Conservation (phyloP, 2,113 vertebrate genomes). For the Corythoichthys haematopterus region DNA sequence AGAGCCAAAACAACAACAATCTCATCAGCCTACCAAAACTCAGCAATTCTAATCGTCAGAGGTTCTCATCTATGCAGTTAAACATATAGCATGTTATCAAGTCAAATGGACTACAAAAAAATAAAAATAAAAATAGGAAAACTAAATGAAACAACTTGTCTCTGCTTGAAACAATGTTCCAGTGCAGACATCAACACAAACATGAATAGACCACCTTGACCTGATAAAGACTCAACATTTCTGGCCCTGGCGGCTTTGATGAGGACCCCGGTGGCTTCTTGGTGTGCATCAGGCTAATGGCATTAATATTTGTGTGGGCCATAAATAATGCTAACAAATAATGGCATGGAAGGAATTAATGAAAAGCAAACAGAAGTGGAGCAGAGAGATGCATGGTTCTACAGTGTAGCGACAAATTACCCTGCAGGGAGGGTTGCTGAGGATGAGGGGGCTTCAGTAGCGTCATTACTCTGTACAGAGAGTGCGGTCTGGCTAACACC, state of each 20-base stretch:
- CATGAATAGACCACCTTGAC: constrained; percentile 68
- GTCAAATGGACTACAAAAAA: constrained; percentile 10
- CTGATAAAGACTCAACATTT: constrained; percentile 65
- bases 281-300: constrained; percentile 74
- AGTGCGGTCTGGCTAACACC: constrained; percentile 67
- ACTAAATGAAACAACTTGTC: not conserved
- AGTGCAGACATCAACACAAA: constrained; percentile 25
- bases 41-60: not conserved
- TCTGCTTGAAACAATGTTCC: constrained; percentile 4
- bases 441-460: constrained; percentile 52
- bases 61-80: constrained; percentile 19
- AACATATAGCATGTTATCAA: constrained; percentile 21
- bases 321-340: constrained; percentile 88
- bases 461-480: constrained; percentile 69
- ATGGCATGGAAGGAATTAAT: constrained; percentile 80
- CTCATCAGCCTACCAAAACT: not conserved
- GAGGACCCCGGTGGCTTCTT: constrained; percentile 67
- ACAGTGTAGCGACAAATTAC: constrained; percentile 94
- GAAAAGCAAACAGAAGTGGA: constrained; percentile 76
- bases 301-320: constrained; percentile 90
- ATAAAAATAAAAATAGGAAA: not conserved
- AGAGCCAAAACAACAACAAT: not conserved
- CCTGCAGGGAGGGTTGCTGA: constrained; percentile 39
- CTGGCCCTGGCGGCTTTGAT: constrained; percentile 49
- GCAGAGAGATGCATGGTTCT: constrained; percentile 89